Conservation (phyloP, 2,797 vertebrate genomes). For the Macroramphosus scolopax region DNA sequence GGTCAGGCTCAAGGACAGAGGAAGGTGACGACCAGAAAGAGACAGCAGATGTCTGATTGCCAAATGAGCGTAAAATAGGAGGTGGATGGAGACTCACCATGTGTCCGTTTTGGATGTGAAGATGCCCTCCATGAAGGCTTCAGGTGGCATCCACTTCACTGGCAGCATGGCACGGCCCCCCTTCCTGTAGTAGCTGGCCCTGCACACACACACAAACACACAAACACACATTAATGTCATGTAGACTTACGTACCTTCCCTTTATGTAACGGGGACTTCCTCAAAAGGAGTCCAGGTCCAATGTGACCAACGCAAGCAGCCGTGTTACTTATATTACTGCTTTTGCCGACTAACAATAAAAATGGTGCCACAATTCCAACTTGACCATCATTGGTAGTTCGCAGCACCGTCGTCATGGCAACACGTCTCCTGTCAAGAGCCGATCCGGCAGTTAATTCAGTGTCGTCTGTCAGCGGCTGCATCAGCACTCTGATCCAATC, state of each 20-base stretch:
- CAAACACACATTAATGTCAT: too few species aligned
- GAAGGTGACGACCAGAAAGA: slow-evolving; percentile 8
- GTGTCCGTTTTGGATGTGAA: slow-evolving; percentile 99
- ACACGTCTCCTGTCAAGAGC: slow-evolving; percentile 33
- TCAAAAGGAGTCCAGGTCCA: too few species aligned
- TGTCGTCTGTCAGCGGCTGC: slow-evolving; percentile 11
- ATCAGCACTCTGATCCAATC: slow-evolving; percentile 22
- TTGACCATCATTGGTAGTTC: slow-evolving; percentile 10
- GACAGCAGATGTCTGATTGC: slow-evolving; percentile 3
- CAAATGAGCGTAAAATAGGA: slow-evolving; percentile 4
- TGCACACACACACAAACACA: slow-evolving; percentile 52
- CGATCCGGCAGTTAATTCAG: slow-evolving; percentile 25
- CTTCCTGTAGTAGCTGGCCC: slow-evolving; percentile 98
- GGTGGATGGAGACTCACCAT: slow-evolving; percentile 76
- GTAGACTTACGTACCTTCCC: too few species aligned
- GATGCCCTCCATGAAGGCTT: slow-evolving; percentile 99
- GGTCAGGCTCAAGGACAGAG: slow-evolving; percentile 26
- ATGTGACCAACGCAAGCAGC: too few species aligned
- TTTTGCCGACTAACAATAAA: too few species aligned
- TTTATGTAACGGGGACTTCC: too few species aligned
- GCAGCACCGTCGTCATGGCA: slow-evolving; percentile 46
- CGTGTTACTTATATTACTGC: too few species aligned
- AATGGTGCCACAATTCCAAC: too few species aligned
- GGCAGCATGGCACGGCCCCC: slow-evolving; percentile 97
- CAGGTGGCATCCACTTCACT: slow-evolving; percentile 98